Evolutionary conservation across 2,888 invertebrate species (phyloP).

Genomic region (Mythimna lalbum): DNA sequence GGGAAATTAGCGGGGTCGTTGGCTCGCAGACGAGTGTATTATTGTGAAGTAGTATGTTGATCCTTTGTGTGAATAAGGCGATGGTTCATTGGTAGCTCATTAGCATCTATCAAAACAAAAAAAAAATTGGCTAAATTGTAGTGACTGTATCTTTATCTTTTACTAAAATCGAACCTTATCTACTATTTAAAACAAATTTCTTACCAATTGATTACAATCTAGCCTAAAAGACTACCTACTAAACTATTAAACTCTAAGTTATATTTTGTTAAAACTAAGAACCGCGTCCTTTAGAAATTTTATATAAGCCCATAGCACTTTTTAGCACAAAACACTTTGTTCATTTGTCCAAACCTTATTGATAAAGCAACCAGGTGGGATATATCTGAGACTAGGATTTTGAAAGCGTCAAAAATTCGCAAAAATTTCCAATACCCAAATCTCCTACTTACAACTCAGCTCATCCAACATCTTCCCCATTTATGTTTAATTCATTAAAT

Average conservation of each 20-base stretch:
- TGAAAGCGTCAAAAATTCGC: not conserved
- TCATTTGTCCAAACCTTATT: not conserved
- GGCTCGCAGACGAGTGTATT: constrained; percentile 18
- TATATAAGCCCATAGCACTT: no score
- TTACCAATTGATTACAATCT: no score
- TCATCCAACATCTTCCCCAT: not conserved
- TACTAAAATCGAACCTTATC: not conserved
- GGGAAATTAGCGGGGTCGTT: constrained; percentile 51
- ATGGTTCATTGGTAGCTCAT: not conserved
- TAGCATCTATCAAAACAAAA: not conserved
- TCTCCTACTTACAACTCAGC: not conserved
- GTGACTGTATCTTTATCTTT: no score
- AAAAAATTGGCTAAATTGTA: not conserved
- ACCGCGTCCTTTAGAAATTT: no score
- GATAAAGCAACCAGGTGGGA: not conserved
- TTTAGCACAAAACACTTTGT: no score
- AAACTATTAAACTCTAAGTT: no score
- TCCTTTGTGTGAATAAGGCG: constrained; percentile 17
- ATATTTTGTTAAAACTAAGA: no score
- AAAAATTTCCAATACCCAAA: not conserved
- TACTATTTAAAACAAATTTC: no score
- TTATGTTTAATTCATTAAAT: not conserved
- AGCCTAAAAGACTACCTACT: no score
- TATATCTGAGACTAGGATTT: not conserved
- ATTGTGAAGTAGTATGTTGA: not conserved